Evolutionary conservation across 2,113 vertebrate genomes (phyloP).

Genomic region (Trogon surrucura): DNA sequence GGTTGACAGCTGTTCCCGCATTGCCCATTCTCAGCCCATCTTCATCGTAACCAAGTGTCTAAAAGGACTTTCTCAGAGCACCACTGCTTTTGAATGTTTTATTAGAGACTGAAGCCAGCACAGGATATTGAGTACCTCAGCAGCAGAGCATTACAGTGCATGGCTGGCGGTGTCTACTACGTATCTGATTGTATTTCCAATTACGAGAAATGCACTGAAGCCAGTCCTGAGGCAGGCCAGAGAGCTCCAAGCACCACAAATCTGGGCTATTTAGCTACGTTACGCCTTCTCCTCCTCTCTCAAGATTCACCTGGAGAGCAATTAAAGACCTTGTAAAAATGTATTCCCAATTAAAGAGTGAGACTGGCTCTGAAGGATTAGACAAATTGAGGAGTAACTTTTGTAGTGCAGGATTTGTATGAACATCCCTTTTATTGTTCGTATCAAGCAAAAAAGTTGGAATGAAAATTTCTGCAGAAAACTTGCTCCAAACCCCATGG

Average conservation of each 20-base stretch:
- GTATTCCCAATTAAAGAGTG: conserved; percentile 1
- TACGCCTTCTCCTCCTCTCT: not conserved
- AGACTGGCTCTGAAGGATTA: conserved; percentile 4
- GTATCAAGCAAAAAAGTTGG: not conserved
- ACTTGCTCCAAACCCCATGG: not conserved
- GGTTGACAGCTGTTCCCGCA: not conserved
- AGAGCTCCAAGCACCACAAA: not conserved
- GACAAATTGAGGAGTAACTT: not conserved
- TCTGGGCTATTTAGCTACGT: not conserved
- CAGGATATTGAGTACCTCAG: conserved; percentile 18
- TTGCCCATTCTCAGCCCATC: not conserved
- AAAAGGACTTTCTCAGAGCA: not conserved
- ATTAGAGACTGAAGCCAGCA: conserved; percentile 14
- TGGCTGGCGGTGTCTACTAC: not conserved
- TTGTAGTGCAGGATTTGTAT: not conserved
- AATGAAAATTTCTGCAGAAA: not conserved
- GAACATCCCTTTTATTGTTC: not conserved
- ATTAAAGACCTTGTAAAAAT: conserved; percentile 19
- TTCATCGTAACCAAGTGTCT: not conserved
- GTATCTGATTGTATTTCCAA: conserved; percentile 3
- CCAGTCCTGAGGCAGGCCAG: conserved; percentile 3
- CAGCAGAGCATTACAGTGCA: not conserved
- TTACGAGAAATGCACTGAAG: conserved; percentile 21
- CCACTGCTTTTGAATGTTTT: conserved; percentile 22
- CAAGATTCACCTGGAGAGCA: conserved; percentile 3